Base-by-base conservation (phyloP, 2,888 invertebrate species). In the Strigamia maritima region DNA sequence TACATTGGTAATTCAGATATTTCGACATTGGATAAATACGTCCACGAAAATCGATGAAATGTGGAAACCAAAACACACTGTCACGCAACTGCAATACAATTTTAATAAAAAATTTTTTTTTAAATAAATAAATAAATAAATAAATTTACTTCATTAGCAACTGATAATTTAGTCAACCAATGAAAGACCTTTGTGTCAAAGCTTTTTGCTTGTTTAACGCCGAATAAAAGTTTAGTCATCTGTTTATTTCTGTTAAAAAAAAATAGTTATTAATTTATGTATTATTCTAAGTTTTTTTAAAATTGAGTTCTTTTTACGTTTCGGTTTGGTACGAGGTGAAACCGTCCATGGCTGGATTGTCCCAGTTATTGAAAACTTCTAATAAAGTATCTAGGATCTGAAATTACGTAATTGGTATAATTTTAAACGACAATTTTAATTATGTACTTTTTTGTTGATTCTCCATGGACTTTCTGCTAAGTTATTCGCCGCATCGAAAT, bases 11-110 rank as follows among this genome's bases (percentile, higher is more conserved):
- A 83, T 94, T 97, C 82, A 99, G 89, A 88, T 98, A 97, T 12
- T 98, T 98, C 0, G 98, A 95, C 81, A 94, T 90, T 0, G 99
- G 97, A 88, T 99, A 99, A 44, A 95, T 96, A 75, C 99, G 92
- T 0, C 99, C 98, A 82, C 98, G 91, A 87, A 99, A 99, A 87
- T 99, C 98, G 91, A 99, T 92, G 87, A 97, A 98, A 87, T 98
- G 97, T 0, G 99, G 98, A 82, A 98, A 88, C 97, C 98, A 98
- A 86, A 98, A 96, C 22, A 92, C 88, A 80, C 91, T 89, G 82
- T 94, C 90, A 44, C 93, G 89, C 84, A 89, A 92, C 91, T 92
- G 82, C 79, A 83, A 82, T 81, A 40, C 3, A 49, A 82, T 81
- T 83, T 16, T 16, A n/a, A 80, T 40, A 77, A 75, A 26, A 40